A percentile compares a stretch with the other conserved stretches of the same genome.
Conservation (phyloP, 2,888 invertebrate genomes). For the Rhagophthalmus giganteus region DNA sequence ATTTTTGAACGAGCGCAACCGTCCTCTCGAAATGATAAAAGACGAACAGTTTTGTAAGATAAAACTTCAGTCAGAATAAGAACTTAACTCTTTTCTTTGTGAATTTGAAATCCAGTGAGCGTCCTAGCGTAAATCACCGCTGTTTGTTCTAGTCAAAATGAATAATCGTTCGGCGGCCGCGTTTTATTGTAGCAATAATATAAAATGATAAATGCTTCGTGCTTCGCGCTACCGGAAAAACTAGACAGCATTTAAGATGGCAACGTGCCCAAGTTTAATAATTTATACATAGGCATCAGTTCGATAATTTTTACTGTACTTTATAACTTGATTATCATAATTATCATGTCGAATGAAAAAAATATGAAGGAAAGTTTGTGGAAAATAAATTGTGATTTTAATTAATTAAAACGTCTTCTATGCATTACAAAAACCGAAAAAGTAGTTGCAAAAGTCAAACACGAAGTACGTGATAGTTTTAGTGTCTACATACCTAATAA, state of each 20-base stretch:
- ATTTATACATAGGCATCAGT: background rate
- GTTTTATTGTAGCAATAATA: conserved; percentile 51
- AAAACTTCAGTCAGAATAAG: conserved; percentile 22
- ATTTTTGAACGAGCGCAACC: no score
- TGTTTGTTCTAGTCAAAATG: conserved; percentile 51
- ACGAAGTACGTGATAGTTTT: no score
- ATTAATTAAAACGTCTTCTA: no score
- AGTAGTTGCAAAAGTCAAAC: no score
- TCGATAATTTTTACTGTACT: no score
- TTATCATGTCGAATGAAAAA: no score
- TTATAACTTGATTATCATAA: no score
- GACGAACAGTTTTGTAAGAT: conserved; percentile 3
- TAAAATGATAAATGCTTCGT: conserved; percentile 48
- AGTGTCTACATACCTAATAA: no score
- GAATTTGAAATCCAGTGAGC: conserved; percentile 43
- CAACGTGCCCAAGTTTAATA: conserved; percentile 3
- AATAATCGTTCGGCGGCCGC: conserved; percentile 47
- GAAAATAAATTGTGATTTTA: no score
- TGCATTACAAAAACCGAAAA: no score
- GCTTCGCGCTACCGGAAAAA: conserved; percentile 30
- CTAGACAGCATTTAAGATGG: conserved; percentile 25
- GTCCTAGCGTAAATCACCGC: conserved; percentile 50
- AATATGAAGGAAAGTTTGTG: no score
- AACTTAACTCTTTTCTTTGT: conserved; percentile 27
- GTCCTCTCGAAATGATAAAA: no score